These are phyloP conservation scores for Boulengeromyrus knoepffleri DNA, from an alignment of 2,113 vertebrate species.

Conservation along the genomic window DNA sequence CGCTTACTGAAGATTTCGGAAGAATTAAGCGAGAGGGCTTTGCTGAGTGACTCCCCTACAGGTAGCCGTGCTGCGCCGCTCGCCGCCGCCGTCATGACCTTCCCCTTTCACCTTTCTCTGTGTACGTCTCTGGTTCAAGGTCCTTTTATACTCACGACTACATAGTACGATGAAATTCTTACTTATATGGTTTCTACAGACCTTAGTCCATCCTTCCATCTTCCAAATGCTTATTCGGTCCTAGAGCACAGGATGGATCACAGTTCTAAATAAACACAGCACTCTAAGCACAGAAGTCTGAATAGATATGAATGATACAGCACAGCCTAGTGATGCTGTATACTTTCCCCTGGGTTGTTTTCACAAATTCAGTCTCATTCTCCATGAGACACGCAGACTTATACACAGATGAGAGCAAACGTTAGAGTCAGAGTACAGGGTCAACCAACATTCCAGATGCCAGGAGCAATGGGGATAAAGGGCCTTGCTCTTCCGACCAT, in stretches of 20 bases:
- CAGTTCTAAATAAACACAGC: neutral
- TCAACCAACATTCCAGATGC: neutral
- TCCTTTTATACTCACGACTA: neutral
- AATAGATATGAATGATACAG: neutral
- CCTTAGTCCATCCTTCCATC: neutral
- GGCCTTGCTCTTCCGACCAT: neutral
- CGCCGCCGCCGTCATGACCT: neutral
- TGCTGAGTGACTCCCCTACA: conserved; percentile 44
- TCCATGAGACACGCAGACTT: neutral
- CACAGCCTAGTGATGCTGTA: neutral
- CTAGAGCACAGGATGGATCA: neutral
- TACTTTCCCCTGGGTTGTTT: neutral
- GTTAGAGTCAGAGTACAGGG: neutral
- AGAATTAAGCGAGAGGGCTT: conserved; percentile 57
- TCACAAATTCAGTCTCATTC: neutral
- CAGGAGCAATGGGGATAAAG: neutral
- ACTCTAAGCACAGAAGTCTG: neutral
- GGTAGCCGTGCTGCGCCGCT: conserved; percentile 30
- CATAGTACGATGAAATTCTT: neutral
- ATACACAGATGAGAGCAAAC: neutral
- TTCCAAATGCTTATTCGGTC: neutral
- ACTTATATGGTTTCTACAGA: neutral
- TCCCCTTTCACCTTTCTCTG: neutral
- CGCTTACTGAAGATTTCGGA: conserved; percentile 52
- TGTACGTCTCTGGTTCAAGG: neutral